Evolutionary conservation across 2,888 invertebrate species (phyloP), one percentile per base, ranked within the genome.

Genomic region (Hylaea fasciaria): DNA sequence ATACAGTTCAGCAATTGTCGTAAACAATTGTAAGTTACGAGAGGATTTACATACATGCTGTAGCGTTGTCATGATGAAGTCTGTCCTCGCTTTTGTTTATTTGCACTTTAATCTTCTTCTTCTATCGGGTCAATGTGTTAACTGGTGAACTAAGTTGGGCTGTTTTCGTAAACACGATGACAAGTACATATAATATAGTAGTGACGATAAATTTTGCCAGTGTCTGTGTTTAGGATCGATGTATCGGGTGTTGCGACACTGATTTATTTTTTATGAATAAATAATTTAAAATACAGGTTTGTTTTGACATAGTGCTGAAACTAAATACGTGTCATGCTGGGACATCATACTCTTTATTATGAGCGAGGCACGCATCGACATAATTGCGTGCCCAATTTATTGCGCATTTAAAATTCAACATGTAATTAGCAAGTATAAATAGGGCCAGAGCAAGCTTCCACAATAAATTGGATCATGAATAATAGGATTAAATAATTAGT

Each of bases 351-450:
- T 28, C 40, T 50, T 32, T 28, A 50, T 40, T 50, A 1, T 40
- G 0, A 40, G 4, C 14, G 16, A 66, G 57, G 60, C 67, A 62
- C 61, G 67, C 49, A 56, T 67, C 58, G 46, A 62, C 63, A 54
- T 45, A 54, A 61, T 52, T 46, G 54, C 41, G 40, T 61, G 47
- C 48, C 28, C 50, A 59, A 57, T 60, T 57, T 59, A 53, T 35
- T 56, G 56, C 17, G 13, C 47, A 51, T 68, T 62, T 58, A 60
- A 64, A 62, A 64, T 72, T 68, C 66, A 71, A 67, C 56, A 64
- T 55, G 60, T 69, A 69, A 74, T 74, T 74, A 74, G 73, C 72
- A 74, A 74, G 73, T 73, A 73, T 73, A 74, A 74, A 72, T 65
- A 51, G 55, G 49, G 16, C 40, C 70, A 46, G 22, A 43, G 14